Conservation (phyloP, 1,140 invertebrate genomes). For the Melipona quadrifasciata region DNA sequence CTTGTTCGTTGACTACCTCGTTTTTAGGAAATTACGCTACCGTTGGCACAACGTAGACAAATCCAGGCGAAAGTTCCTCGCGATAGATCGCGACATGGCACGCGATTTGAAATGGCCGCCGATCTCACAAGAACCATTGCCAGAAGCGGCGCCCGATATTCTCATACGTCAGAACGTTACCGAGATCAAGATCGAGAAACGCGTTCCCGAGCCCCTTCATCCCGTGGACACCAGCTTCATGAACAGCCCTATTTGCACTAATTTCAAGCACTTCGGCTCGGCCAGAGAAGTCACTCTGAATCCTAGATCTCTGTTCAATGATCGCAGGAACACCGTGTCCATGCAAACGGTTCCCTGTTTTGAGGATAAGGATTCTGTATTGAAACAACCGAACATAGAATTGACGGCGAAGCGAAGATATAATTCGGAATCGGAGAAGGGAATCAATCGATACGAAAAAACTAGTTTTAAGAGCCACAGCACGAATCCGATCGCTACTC, state of each 20-base stretch:
- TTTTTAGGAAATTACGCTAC: constrained; percentile 83
- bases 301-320: constrained; percentile 75
- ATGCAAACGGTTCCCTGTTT: constrained; percentile 76
- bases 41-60: constrained; percentile 83
- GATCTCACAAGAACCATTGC: constrained; percentile 75
- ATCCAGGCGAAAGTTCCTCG: constrained; percentile 84
- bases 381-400: constrained; percentile 46
- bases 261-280: constrained; percentile 73
- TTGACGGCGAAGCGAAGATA: constrained; percentile 70
- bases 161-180: constrained; percentile 77
- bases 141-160: constrained; percentile 73
- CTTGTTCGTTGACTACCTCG: constrained; percentile 83
- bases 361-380: constrained; percentile 70
- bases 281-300: constrained; percentile 78
- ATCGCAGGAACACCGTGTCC: constrained; percentile 76
- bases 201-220: constrained; percentile 64
- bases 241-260: constrained; percentile 54
- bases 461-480: constrained; percentile 61
- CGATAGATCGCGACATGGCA: constrained; percentile 83
- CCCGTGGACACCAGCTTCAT: constrained; percentile 56
- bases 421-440: constrained; percentile 79
- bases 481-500: constrained; percentile 77
- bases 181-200: constrained; percentile 79
- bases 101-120: constrained; percentile 85
- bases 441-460: constrained; percentile 68